These are phyloP conservation scores for Ostrea edulis DNA, from an alignment of 1,140 invertebrate genomes.

Conservation along the genomic window DNA sequence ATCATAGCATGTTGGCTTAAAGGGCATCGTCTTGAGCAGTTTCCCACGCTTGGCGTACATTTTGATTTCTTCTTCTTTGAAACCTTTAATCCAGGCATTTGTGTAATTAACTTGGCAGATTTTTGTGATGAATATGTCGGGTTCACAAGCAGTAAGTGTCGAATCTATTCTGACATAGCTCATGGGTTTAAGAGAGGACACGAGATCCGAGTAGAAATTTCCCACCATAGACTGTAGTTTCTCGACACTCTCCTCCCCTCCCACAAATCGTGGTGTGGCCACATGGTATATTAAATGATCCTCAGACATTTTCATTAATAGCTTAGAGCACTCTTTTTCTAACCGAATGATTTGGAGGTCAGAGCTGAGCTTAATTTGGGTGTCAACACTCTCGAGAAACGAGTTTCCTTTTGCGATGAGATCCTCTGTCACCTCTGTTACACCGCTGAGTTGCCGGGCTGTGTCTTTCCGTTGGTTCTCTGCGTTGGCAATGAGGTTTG, in stretches of 20 bases:
- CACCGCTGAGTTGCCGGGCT: neutral
- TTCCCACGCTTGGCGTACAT: neutral
- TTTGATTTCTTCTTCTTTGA: constrained; percentile 6
- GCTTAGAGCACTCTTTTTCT: neutral
- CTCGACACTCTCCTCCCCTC: constrained; percentile 17
- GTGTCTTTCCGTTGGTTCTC: constrained; percentile 17
- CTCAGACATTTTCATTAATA: constrained; percentile 11
- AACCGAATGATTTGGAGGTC: neutral
- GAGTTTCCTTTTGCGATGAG: neutral
- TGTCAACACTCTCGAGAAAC: neutral
- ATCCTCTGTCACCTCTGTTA: neutral
- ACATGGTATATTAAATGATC: constrained; percentile 1
- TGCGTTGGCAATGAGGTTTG: neutral
- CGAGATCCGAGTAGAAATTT: neutral
- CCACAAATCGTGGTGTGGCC: neutral
- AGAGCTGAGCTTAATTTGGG: neutral
- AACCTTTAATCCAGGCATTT: constrained; percentile 14
- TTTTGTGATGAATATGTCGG: constrained; percentile 13
- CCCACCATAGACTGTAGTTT: constrained; percentile 14
- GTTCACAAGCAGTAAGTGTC: neutral
- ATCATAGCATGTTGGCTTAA: neutral
- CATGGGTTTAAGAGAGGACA: neutral
- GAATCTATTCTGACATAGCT: neutral
- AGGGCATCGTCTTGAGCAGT: neutral
- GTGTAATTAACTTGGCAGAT: constrained; percentile 2